Evolutionary conservation across 2,113 vertebrate genomes (phyloP).

Genomic region (Crotalus helleri): DNA sequence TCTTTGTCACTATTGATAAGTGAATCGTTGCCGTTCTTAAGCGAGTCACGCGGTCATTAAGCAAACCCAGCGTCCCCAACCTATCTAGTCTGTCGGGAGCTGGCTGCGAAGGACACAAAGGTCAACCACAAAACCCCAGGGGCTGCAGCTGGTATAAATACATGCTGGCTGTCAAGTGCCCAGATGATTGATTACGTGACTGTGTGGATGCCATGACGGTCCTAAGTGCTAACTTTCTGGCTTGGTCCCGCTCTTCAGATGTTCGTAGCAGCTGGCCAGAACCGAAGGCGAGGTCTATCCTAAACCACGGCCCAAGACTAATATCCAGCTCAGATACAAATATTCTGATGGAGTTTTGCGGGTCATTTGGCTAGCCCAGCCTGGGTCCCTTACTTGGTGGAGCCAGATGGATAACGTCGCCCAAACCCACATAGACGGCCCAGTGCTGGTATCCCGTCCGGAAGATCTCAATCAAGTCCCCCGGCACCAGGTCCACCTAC

Average conservation of each 20-base stretch:
- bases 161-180: too few species aligned
- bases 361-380: background rate
- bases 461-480: background rate
- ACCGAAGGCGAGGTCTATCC: background rate
- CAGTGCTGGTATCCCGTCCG: background rate
- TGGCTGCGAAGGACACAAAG: too few species aligned
- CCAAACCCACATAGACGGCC: background rate
- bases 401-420: background rate
- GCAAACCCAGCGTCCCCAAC: too few species aligned
- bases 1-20: too few species aligned
- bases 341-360: rapidly evolving
- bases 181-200: too few species aligned
- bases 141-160: too few species aligned
- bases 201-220: too few species aligned
- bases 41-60: too few species aligned
- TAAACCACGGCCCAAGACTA: background rate
- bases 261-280: rapidly evolving
- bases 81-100: too few species aligned
- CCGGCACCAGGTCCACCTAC: background rate
- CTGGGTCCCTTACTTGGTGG: background rate
- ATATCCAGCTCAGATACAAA: background rate
- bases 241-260: background rate
- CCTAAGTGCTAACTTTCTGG: background rate
- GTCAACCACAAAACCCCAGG: too few species aligned
- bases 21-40: too few species aligned